Base-by-base conservation (phyloP, 2,113 vertebrate species). In the Tyrannus savana region DNA sequence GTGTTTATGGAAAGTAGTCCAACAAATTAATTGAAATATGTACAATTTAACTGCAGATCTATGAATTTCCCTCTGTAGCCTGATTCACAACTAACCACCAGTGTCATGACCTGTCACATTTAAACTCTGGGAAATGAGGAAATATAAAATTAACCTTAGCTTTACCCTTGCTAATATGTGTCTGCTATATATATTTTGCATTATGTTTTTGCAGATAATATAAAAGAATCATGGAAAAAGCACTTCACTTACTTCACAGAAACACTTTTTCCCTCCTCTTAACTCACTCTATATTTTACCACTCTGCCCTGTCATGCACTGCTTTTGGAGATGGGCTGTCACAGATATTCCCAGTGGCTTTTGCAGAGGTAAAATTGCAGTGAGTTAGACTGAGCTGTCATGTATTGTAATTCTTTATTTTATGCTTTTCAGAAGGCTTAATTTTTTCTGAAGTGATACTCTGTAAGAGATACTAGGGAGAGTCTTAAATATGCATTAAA, bases 301-400 rank as follows among this genome's bases (percentile, higher is more conserved):
- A 56, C 52, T 60, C 56, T 78, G 56, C 41, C 73, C 84, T 93
- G 71, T 92, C 88, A 66, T 80, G 63, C 19, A 9, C 69, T 86
- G 64, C 76, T 84, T 90, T 93, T 92, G 91, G 84, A 92, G 83
- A 92, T 53, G 73, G 66, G 42, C 86, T 93, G 94, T 95, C 94
- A 96, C 56, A 81, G 77, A 78, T 93, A 96, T 78, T 95, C 94
- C 93, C 93, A 89, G 64, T 85, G 87, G 92, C 53, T 94, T 96
- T 82, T 94, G 62, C 74, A 90, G 76, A 81, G 64, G 52, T 93
- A 89, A 69, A 89, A 73, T 9, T 73, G 74, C 50, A 95, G 41
- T 49, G 68, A 95, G 84, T 81, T 95, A 95, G 73, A 66, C 93
- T 94, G 69, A 92, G 60, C 84, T 96, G 90, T 94, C 93, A 95